phyloP scores from a whole-genome alignment of 1,140 invertebrate genomes.

The Forficula auricularia region DNA sequence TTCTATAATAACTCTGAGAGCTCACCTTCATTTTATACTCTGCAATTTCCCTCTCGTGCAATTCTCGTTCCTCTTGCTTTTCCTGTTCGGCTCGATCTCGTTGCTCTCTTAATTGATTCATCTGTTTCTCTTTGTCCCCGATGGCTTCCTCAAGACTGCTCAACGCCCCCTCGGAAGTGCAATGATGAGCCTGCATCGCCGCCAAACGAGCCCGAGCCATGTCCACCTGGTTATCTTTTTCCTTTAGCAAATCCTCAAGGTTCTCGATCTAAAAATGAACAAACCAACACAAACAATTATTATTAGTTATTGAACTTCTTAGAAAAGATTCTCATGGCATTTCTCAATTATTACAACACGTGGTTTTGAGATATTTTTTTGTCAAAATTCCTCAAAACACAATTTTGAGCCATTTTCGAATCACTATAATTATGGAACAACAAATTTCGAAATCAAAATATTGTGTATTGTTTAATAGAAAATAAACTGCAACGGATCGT shows the following conservation, averaged over 20 bases:
- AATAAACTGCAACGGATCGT: too few species aligned
- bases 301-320: too few species aligned
- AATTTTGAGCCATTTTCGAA: too few species aligned
- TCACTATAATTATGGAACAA: too few species aligned
- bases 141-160: slow-evolving; percentile 89
- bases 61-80: slow-evolving; percentile 82
- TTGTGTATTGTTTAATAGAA: too few species aligned
- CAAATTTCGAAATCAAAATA: too few species aligned
- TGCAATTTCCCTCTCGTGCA: slow-evolving; percentile 81
- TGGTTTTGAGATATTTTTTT: too few species aligned
- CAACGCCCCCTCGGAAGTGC: slow-evolving; percentile 76
- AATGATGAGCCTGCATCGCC: slow-evolving; percentile 82
- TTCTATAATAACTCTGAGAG: too few species aligned
- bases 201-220: slow-evolving; percentile 77
- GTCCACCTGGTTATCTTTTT: slow-evolving; percentile 95
- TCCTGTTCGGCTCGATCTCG: slow-evolving; percentile 91
- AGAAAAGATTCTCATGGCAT: too few species aligned
- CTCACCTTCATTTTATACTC: slow-evolving; percentile 78
- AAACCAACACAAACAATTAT: slow-evolving; percentile 4
- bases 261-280: slow-evolving; percentile 74
- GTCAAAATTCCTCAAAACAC: too few species aligned
- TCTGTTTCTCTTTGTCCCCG: slow-evolving; percentile 91
- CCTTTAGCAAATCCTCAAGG: slow-evolving; percentile 86
- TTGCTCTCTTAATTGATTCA: slow-evolving; percentile 77
- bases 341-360: not conserved